Percentiles rank a stretch among this genome's conserved stretches.
These are phyloP conservation scores for Ephestia elutella DNA, from an alignment of 1,140 invertebrate genomes.

Conservation along the genomic window DNA sequence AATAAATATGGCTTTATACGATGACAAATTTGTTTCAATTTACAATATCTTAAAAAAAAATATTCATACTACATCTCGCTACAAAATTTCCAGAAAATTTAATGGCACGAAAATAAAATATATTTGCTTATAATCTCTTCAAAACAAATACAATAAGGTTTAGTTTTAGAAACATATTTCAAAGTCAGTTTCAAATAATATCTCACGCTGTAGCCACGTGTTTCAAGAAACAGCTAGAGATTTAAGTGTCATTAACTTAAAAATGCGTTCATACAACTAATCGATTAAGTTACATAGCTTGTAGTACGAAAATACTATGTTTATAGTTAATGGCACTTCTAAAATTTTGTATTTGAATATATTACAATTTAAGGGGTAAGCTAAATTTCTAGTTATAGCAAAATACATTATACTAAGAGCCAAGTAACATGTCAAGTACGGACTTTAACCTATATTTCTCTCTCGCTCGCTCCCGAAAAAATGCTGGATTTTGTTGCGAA, in stretches of 20 bases:
- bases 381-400: slow-evolving; percentile 23
- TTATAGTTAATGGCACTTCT: slow-evolving; percentile 68
- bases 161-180: background rate
- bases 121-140: background rate
- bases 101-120: slow-evolving; percentile 6
- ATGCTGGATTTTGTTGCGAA: too few relatives aligned
- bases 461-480: background rate
- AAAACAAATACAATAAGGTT: background rate
- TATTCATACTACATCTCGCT: background rate
- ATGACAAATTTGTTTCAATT: slow-evolving; percentile 15
- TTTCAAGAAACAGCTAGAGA: background rate
- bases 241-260: background rate
- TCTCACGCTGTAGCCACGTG: background rate
- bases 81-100: background rate
- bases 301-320: slow-evolving; percentile 65
- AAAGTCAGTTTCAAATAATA: background rate
- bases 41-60: slow-evolving; percentile 16
- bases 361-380: slow-evolving; percentile 6
- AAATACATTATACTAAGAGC: slow-evolving; percentile 24
- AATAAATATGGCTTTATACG: slow-evolving; percentile 19
- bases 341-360: slow-evolving; percentile 42
- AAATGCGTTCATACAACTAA: slow-evolving; percentile 23
- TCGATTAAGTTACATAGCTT: slow-evolving; percentile 31
- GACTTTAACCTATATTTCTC: background rate
- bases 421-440: background rate